phyloP scores from a whole-genome alignment of 2,113 vertebrate genomes.

The Athene noctua region DNA sequence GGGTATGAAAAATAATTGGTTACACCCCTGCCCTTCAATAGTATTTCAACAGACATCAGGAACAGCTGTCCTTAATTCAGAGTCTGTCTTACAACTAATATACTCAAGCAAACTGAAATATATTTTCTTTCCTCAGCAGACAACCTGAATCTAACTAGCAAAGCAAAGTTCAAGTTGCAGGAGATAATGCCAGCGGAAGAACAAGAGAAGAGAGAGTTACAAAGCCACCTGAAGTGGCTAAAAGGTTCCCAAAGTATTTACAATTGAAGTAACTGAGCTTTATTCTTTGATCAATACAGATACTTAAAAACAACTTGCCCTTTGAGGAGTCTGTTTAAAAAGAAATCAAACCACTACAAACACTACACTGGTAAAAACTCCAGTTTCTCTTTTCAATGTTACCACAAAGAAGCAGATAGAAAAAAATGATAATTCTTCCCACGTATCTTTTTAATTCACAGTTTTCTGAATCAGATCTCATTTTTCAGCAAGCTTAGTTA shows the following conservation, averaged over 20 bases:
- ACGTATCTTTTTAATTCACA: neutral
- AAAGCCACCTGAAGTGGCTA: slow-evolving; percentile 14
- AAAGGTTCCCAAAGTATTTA: slow-evolving; percentile 8
- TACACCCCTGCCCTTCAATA: neutral
- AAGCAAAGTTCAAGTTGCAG: slow-evolving; percentile 35
- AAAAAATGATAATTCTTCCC: neutral
- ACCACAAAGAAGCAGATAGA: neutral
- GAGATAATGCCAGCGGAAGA: neutral
- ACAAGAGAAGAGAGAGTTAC: neutral
- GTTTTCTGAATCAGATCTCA: neutral
- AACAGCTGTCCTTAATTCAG: neutral
- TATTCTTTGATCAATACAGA: slow-evolving; percentile 28
- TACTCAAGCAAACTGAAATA: neutral
- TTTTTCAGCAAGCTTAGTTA: neutral
- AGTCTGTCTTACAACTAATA: neutral
- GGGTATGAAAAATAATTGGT: neutral
- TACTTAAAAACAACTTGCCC: slow-evolving; percentile 8
- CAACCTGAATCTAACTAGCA: neutral
- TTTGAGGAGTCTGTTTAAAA: neutral
- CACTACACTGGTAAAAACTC: neutral
- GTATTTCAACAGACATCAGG: neutral
- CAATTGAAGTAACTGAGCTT: neutral
- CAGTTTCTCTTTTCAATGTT: neutral
- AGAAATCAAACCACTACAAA: neutral
- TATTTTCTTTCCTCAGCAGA: neutral